phyloP scores from a whole-genome alignment of 2,113 vertebrate genomes.

The Ceyx melanurus region DNA sequence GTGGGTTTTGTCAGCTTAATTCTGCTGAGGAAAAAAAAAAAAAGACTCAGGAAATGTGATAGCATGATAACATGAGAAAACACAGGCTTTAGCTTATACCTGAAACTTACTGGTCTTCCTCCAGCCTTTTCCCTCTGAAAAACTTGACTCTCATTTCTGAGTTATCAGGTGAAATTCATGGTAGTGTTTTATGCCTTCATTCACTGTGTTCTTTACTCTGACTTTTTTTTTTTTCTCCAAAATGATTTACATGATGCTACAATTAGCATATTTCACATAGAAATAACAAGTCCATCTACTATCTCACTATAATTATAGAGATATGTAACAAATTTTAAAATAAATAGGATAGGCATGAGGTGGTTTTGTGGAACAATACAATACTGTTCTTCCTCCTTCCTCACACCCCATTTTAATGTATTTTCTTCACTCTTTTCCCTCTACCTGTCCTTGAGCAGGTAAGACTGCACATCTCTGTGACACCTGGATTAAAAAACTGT shows the following conservation, averaged over 20 bases:
- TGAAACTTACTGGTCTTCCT: not conserved
- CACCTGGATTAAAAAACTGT: conserved; percentile 37
- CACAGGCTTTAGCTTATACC: not conserved
- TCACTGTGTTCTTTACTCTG: not conserved
- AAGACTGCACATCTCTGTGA: not conserved
- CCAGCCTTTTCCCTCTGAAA: not conserved
- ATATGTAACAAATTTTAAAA: conserved; percentile 44
- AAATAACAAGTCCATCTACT: conserved; percentile 19
- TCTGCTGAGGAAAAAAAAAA: not conserved
- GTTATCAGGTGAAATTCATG: not conserved
- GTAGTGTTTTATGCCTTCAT: not conserved
- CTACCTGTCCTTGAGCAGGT: not conserved
- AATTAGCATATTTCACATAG: conserved; percentile 17
- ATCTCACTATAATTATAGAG: conserved; percentile 31
- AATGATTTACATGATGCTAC: conserved; percentile 5
- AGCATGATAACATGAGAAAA: too few species aligned
- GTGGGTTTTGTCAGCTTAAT: not conserved
- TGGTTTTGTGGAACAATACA: conserved; percentile 47
- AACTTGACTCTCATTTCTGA: not conserved
- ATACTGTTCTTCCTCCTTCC: not conserved
- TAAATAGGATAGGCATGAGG: conserved; percentile 40
- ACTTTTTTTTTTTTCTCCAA: not conserved
- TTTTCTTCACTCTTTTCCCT: not conserved
- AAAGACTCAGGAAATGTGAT: not conserved
- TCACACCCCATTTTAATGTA: not conserved